Percentiles rank a stretch among this genome's conserved stretches.
phyloP scores from a whole-genome alignment of 1,140 invertebrate species.

The Apis florea region DNA sequence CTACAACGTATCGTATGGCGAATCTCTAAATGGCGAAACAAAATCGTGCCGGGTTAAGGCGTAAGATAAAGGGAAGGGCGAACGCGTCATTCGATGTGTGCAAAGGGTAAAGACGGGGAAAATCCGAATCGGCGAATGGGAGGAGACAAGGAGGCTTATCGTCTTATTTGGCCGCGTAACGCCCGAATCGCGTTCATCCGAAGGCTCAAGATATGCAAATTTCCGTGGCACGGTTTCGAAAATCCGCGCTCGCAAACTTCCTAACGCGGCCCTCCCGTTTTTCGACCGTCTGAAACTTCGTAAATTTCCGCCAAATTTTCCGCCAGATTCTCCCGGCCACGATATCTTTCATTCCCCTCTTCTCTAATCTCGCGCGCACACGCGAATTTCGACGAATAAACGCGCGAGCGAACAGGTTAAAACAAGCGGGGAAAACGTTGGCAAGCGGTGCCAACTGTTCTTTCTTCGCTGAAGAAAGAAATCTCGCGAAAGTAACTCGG shows the following conservation, averaged over 20 bases:
- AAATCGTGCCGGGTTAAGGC: not conserved
- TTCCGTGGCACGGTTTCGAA: slow-evolving; percentile 48
- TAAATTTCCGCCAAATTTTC: not conserved
- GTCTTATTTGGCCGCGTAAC: slow-evolving; percentile 58
- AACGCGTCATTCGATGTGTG: not conserved
- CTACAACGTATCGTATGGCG: too few relatives aligned
- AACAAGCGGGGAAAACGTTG: not conserved
- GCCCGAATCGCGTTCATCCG: slow-evolving; percentile 54
- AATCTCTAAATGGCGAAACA: too few relatives aligned
- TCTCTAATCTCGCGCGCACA: too few relatives aligned
- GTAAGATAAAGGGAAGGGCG: not conserved
- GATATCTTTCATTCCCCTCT: too few relatives aligned
- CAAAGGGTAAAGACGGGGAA: not conserved
- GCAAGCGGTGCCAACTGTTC: too few relatives aligned
- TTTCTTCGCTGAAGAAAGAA: too few relatives aligned
- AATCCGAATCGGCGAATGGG: not conserved
- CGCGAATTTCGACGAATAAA: not conserved
- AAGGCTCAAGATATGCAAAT: slow-evolving; percentile 59
- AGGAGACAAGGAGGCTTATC: slow-evolving; percentile 54
- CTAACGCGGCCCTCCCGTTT: slow-evolving; percentile 32
- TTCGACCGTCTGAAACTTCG: slow-evolving; percentile 38
- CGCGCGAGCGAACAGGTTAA: not conserved
- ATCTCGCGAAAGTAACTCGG: too few relatives aligned
- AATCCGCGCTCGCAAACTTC: slow-evolving; percentile 51
- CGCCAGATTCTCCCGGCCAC: not conserved